Base-by-base conservation (phyloP, 2,797 vertebrate genomes). In the Mormyrops attenuatus region DNA sequence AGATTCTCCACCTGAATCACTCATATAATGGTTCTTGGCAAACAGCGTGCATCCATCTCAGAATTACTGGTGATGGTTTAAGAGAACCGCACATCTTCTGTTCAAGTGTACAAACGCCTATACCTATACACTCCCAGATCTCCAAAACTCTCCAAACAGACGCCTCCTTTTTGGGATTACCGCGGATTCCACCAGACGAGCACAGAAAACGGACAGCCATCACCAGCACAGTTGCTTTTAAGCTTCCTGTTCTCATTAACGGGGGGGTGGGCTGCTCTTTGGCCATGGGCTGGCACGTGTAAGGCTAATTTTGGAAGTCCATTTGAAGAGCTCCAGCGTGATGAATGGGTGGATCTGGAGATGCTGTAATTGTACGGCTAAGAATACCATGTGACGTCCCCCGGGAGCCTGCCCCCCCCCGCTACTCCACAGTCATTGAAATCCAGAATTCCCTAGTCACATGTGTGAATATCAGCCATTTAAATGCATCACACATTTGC, bases 191-290 rank as follows among this genome's bases (percentile, higher is more conserved):
- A 38, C 1, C 1, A 17, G 30, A 87, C 57, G 41, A 41, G 52
- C 50, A 92, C 93, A 89, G 30, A 3, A 92, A 93, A 0, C 88
- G 5, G 63, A 52, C 17, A 47, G 87, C 8, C 13, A 3, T 30
- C 85, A 88, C 7, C 55, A 63, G 57, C 38, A 13, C 8, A 38
- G 34, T 20, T 44, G 34, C 34, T 63, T 41, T 44, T 20, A 8
- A 47, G 57, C 87, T 55, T 66, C 87, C 38, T 9, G 38, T 8
- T 30, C 53, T 87, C 85, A 87, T 57, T 87, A 87, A 17, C 3
- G 34, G 38, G 0, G 89, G 9, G 44, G n/a, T 9, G 20, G 34
- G 34, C 5, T 69, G 77, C 17, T 47, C 38, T 82, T 82, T 82
- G 77, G 88, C 26, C 47, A 34, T 52, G 69, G 73, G 69, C 85